A percentile compares a stretch with the other conserved stretches of the same genome.
phyloP scores from a whole-genome alignment of 2,797 vertebrate genomes.

The Diceros bicornis region DNA sequence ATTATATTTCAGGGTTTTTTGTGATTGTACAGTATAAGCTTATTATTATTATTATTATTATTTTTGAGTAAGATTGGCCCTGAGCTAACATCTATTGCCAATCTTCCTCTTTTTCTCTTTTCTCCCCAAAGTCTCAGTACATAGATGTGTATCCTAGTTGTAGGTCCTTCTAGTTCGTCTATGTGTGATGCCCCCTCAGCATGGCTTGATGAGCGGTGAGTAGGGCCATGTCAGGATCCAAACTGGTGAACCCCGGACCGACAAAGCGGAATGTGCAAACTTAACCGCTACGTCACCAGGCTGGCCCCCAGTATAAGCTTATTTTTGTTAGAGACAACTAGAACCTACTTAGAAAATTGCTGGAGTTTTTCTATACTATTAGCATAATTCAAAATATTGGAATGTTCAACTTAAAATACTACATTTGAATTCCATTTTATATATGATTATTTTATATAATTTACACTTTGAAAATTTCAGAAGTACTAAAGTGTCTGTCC shows the following conservation, averaged over 20 bases:
- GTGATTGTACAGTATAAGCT: neutral
- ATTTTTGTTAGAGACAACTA: neutral
- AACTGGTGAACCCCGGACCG: too few species aligned
- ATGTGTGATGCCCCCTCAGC: too few species aligned
- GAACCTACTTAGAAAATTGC: neutral
- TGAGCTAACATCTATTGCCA: too few species aligned
- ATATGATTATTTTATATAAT: neutral
- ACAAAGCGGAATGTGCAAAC: too few species aligned
- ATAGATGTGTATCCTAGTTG: too few species aligned
- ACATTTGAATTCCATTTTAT: neutral
- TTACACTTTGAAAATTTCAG: neutral
- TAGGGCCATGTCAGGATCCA: too few species aligned
- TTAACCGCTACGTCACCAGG: too few species aligned
- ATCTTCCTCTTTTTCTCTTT: too few species aligned
- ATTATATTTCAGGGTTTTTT: neutral
- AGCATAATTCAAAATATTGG: neutral
- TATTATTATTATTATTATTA: neutral
- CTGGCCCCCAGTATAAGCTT: neutral
- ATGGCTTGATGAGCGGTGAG: too few species aligned
- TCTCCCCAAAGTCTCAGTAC: too few species aligned
- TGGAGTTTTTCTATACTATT: neutral
- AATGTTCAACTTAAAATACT: neutral
- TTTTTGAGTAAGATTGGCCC: too few species aligned
- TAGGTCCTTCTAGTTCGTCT: too few species aligned
- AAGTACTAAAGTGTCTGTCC: neutral